phyloP scores from a whole-genome alignment of 1,140 invertebrate genomes.

The Spodoptera frugiperda region DNA sequence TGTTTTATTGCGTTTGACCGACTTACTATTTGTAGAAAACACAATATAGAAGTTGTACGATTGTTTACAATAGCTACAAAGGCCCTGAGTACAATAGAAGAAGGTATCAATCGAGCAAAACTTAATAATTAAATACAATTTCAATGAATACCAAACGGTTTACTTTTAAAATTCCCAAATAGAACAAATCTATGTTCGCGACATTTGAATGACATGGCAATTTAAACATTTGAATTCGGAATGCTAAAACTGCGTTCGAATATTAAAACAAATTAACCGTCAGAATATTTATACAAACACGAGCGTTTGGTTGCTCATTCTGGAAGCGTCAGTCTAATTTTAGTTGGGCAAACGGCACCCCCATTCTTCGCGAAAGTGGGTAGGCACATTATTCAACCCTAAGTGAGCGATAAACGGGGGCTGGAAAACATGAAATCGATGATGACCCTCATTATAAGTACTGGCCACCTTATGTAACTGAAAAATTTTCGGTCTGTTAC shows the following conservation, averaged over 20 bases:
- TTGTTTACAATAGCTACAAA: background rate
- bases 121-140: constrained; percentile 10
- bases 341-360: constrained; percentile 24
- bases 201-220: constrained; percentile 5
- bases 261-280: constrained; percentile 29
- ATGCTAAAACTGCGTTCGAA: constrained; percentile 9
- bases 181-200: constrained; percentile 1
- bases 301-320: constrained; percentile 29
- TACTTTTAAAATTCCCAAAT: constrained; percentile 3
- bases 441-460: constrained; percentile 42
- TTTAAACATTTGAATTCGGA: constrained; percentile 30
- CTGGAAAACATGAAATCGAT: constrained; percentile 50
- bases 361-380: constrained; percentile 22
- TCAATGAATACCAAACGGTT: background rate
- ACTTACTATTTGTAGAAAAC: constrained; percentile 15
- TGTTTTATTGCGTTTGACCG: constrained; percentile 19
- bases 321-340: constrained; percentile 39
- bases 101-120: background rate
- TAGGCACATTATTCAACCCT: constrained; percentile 42
- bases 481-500: constrained; percentile 20
- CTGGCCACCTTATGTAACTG: constrained; percentile 36
- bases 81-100: background rate
- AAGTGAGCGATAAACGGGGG: constrained; percentile 46
- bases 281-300: constrained; percentile 17
- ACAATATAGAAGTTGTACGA: constrained; percentile 11